Evolutionary conservation across 2,888 invertebrate genomes (phyloP).

Genomic region (Lochmaea capreae): DNA sequence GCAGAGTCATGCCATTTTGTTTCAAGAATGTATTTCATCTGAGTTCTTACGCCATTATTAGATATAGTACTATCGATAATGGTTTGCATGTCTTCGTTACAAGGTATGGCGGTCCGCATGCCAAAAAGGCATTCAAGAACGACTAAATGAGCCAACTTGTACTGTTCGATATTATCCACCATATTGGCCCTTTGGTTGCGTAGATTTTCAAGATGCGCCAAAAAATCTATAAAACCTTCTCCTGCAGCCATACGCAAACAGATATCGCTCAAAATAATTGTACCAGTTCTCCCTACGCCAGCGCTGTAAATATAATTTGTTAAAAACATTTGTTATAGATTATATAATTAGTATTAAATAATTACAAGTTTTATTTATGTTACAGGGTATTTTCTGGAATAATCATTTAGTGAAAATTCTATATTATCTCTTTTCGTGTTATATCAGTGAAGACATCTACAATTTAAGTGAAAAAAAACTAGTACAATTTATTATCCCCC

Average conservation of each 20-base stretch:
- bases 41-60: constrained; percentile 53
- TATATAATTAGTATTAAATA: too few species aligned
- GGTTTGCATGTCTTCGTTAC: constrained; percentile 57
- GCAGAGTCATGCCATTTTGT: constrained; percentile 65
- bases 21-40: constrained; percentile 61
- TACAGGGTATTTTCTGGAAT: too few species aligned
- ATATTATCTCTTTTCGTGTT: too few species aligned
- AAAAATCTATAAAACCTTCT: constrained; percentile 61
- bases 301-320: constrained; percentile 62
- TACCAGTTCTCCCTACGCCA: constrained; percentile 73
- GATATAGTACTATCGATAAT: constrained; percentile 54
- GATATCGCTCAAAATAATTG: constrained; percentile 71
- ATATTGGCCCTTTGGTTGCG: constrained; percentile 62
- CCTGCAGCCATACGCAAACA: constrained; percentile 66
- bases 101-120: constrained; percentile 60
- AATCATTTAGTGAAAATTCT: too few species aligned
- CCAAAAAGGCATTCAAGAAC: constrained; percentile 64
- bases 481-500: too few species aligned
- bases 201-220: constrained; percentile 56
- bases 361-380: too few species aligned
- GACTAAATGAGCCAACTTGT: constrained; percentile 65
- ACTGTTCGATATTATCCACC: constrained; percentile 66
- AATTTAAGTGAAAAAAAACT: too few species aligned
- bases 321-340: background rate
- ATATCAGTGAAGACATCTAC: too few species aligned